Evolutionary conservation across 1,140 invertebrate genomes (phyloP), one percentile per base, ranked within the genome.

Genomic region (Drosophila suzukii): DNA sequence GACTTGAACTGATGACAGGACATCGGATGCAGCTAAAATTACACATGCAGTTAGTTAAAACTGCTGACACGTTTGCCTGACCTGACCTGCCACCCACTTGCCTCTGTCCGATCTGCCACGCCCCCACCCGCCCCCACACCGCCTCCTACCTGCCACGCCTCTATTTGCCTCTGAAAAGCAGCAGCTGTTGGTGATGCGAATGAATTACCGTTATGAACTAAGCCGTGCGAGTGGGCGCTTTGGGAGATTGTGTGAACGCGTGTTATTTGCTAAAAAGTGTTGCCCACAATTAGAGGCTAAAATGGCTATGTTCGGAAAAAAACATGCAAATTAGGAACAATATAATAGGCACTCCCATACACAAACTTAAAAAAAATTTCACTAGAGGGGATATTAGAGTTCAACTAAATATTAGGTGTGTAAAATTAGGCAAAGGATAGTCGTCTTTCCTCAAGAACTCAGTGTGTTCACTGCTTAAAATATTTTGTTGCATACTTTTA

Each of bases 1-100:
- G 79, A 78, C 68, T 74, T 61, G 51, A 81, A 78, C 81, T 78
- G 78, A 85, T 85, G 81, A 78, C 68, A 78, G 78, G 63, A 56
- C 70, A 66, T 63, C 44, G 60, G 59, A 61, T 66, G 74, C 78
- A 74, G 43, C 81, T 84, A 78, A 85, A 85, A 85, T 85, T 85
- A 81, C 81, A 66, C 78, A 57, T 58, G 62, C 68, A 71, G 77
- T 58, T 60, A 56, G 67, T 65, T 75, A 61, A 75, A 77, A 56
- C 51, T 80, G 66, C 76, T 84, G 81, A 62, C 77, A 85, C 81
- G 67, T 76, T 76, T 66, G 46, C 65, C 65, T 54, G 65, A 68
- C 65, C 65, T 32, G 38, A 30, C 32, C 41, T 30, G 15, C 32
- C 47, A 30, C 30, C 57, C 27, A 17, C 41, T 46, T 36, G 56